Conservation (phyloP, 2,113 vertebrate species). For the Anguilla rostrata region DNA sequence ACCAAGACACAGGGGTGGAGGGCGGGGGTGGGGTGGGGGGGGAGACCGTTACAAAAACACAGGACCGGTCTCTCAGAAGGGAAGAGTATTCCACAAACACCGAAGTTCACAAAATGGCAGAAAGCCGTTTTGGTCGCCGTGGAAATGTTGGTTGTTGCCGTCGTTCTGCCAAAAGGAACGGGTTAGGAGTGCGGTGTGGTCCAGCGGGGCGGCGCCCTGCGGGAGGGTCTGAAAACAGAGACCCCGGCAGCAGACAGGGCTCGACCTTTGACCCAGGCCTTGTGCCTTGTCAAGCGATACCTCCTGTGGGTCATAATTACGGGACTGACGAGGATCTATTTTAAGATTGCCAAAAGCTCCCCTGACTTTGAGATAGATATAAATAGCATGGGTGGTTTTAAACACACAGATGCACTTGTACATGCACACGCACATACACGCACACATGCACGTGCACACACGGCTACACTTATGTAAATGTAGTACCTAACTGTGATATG, state of each 20-base stretch:
- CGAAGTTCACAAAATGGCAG: background rate
- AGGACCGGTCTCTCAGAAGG: background rate
- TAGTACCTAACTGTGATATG: background rate
- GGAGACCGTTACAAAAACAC: background rate
- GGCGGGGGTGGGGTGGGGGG: conserved; percentile 6
- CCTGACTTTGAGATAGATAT: conserved; percentile 40
- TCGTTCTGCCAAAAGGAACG: background rate
- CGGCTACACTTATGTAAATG: too few species aligned
- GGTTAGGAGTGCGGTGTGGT: background rate
- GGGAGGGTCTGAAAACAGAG: conserved; percentile 47
- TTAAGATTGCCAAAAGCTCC: conserved; percentile 46
- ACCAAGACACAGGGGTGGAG: conserved; percentile 15
- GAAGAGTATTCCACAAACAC: background rate
- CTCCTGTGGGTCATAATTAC: conserved; percentile 57
- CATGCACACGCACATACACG: conserved; percentile 1
- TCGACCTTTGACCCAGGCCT: conserved; percentile 53
- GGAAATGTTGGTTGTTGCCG: background rate
- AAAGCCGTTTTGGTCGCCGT: background rate
- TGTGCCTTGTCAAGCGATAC: conserved; percentile 63
- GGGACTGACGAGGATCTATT: conserved; percentile 51
- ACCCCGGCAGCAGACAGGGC: conserved; percentile 51
- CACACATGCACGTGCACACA: conserved; percentile 3
- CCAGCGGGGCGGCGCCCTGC: conserved; percentile 18
- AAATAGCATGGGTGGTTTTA: conserved; percentile 48
- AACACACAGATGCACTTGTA: conserved; percentile 10